These are phyloP conservation scores for Oscheius myriophilus DNA, from an alignment of 2,888 invertebrate genomes.

Conservation along the genomic window DNA sequence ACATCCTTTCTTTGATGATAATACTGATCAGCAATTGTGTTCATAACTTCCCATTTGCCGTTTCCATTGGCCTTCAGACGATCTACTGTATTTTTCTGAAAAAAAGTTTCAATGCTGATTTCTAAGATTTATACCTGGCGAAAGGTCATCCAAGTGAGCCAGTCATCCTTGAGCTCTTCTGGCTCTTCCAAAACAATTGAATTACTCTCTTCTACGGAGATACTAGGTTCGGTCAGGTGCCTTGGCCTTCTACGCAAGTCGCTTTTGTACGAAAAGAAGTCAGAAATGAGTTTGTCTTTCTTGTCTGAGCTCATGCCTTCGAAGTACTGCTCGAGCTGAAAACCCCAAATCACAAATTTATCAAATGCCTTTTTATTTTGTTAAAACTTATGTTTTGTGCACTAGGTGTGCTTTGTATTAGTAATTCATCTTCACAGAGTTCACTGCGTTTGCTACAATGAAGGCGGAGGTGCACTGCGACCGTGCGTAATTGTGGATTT, in stretches of 20 bases:
- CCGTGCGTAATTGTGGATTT: no score
- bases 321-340: conserved; percentile 39
- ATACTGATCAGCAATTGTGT: conserved; percentile 41
- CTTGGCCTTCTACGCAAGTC: conserved; percentile 30
- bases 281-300: conserved; percentile 34
- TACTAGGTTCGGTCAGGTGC: not conserved
- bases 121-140: conserved; percentile 7
- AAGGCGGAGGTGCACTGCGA: no score
- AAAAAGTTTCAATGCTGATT: not conserved
- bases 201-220: conserved; percentile 8
- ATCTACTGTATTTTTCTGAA: conserved; percentile 11
- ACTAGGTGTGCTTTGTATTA: not conserved
- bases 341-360: not conserved
- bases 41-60: conserved; percentile 43
- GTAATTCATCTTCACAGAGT: no score
- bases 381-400: not conserved
- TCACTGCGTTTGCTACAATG: no score
- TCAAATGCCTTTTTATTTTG: not conserved
- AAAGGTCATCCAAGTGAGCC: conserved; percentile 39
- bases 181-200: conserved; percentile 31
- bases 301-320: conserved; percentile 38
- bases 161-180: conserved; percentile 29
- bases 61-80: conserved; percentile 24
- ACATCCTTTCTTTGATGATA: conserved; percentile 44
- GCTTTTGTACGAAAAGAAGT: conserved; percentile 42